Evolutionary conservation across 2,888 invertebrate species (phyloP).

Genomic region (Caprella mutica): DNA sequence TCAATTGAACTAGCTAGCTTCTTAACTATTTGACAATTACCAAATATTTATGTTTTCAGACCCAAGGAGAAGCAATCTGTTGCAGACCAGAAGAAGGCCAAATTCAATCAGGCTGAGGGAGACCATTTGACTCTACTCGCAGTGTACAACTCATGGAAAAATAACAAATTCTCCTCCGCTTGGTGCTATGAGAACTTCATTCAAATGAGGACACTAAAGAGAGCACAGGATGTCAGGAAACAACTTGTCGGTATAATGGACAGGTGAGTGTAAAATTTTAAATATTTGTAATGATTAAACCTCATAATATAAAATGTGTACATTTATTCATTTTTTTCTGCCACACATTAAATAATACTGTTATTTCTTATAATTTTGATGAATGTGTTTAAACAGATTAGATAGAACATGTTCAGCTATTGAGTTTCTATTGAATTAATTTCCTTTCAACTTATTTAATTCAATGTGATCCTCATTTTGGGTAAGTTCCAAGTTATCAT

Average conservation of each 20-base stretch:
- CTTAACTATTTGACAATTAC: too few relatives aligned
- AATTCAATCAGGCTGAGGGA: conserved; percentile 97
- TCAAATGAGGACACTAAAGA: conserved; percentile 87
- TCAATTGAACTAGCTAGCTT: too few relatives aligned
- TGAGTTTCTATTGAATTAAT: too few relatives aligned
- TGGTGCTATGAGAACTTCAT: conserved; percentile 99
- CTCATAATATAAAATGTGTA: conserved; percentile 37
- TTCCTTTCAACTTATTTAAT: too few relatives aligned
- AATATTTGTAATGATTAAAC: conserved; percentile 32
- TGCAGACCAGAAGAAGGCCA: conserved; percentile 97
- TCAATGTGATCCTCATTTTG: too few relatives aligned
- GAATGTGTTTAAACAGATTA: neutral
- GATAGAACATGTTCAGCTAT: too few relatives aligned
- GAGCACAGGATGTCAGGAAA: conserved; percentile 95
- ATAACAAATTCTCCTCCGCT: conserved; percentile 95
- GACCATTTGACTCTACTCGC: conserved; percentile 95
- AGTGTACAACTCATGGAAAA: conserved; percentile 98
- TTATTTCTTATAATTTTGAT: neutral
- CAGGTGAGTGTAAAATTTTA: conserved; percentile 47
- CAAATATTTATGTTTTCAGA: too few relatives aligned
- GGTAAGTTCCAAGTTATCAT: too few relatives aligned
- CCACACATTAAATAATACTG: too few relatives aligned
- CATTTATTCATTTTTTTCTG: neutral
- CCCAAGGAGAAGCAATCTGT: conserved; percentile 91
- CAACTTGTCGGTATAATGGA: conserved; percentile 97